These are phyloP conservation scores for Saccostrea echinata DNA, from an alignment of 1,140 invertebrate species.

Conservation along the genomic window DNA sequence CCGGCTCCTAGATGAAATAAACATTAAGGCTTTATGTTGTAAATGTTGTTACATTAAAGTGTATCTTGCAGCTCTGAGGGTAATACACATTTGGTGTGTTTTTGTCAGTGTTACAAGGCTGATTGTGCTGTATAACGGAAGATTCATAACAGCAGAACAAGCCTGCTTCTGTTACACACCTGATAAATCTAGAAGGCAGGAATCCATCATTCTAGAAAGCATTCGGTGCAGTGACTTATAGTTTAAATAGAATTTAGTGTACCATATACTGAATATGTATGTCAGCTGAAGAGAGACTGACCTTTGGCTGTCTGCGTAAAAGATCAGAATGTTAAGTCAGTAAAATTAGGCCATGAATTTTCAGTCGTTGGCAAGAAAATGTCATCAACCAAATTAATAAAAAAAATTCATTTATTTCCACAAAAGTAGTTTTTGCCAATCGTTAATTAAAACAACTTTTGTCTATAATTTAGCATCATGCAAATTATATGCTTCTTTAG, in stretches of 20 bases:
- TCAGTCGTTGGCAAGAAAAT: too few relatives aligned
- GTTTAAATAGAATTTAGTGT: not conserved
- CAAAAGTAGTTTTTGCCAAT: too few relatives aligned
- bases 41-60: conserved; percentile 21
- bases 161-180: not conserved
- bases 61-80: not conserved
- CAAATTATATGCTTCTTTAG: not conserved
- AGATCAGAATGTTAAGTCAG: too few relatives aligned
- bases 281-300: not conserved
- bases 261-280: not conserved
- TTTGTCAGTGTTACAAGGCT: conserved; percentile 22
- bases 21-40: conserved; percentile 11
- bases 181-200: not conserved
- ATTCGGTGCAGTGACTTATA: not conserved
- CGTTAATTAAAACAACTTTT: too few relatives aligned
- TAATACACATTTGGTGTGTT: conserved; percentile 30
- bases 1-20: conserved; percentile 10
- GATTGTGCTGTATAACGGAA: not conserved
- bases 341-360: too few relatives aligned
- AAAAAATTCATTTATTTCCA: too few relatives aligned
- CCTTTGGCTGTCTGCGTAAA: too few relatives aligned
- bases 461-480: not conserved
- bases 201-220: not conserved
- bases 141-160: not conserved
- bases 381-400: too few relatives aligned